Conservation (phyloP, 2,113 vertebrate species). For the Myiozetetes cayanensis region DNA sequence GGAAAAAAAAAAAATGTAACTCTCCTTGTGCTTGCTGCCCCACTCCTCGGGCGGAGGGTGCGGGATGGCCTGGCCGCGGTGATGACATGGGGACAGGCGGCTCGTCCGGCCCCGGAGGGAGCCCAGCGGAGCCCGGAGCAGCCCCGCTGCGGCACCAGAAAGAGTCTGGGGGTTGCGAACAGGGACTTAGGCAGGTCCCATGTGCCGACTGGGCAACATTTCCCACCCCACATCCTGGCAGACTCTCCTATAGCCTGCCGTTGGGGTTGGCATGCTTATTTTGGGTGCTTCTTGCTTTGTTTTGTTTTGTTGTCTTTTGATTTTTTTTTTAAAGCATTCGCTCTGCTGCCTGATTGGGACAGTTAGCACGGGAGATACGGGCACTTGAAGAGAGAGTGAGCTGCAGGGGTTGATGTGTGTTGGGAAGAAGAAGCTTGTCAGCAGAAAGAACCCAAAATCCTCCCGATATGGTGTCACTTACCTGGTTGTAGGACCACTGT, state of each 20-base stretch:
- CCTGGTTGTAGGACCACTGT: background rate
- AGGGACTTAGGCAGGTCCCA: fast-evolving
- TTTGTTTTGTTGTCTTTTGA: background rate
- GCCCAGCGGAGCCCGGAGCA: fast-evolving
- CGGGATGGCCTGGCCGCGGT: background rate
- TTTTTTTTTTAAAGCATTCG: no score
- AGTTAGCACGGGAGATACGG: fast-evolving
- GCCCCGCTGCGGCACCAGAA: background rate
- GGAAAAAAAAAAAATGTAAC: no score
- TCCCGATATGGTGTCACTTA: fast-evolving
- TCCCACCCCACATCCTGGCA: background rate
- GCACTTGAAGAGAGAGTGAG: fast-evolving
- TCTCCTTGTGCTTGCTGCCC: background rate
- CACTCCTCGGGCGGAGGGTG: no score
- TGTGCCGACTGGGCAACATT: fast-evolving
- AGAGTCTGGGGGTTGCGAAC: fast-evolving
- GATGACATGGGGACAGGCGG: background rate
- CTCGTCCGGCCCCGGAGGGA: background rate
- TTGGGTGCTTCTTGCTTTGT: background rate
- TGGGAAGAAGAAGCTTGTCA: background rate
- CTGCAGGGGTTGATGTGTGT: no score
- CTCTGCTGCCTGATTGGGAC: background rate
- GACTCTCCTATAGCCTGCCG: background rate
- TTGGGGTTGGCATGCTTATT: background rate
- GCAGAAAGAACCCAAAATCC: background rate